These are phyloP conservation scores for Sacculina carcini DNA, from an alignment of 2,888 invertebrate genomes.

Conservation along the genomic window DNA sequence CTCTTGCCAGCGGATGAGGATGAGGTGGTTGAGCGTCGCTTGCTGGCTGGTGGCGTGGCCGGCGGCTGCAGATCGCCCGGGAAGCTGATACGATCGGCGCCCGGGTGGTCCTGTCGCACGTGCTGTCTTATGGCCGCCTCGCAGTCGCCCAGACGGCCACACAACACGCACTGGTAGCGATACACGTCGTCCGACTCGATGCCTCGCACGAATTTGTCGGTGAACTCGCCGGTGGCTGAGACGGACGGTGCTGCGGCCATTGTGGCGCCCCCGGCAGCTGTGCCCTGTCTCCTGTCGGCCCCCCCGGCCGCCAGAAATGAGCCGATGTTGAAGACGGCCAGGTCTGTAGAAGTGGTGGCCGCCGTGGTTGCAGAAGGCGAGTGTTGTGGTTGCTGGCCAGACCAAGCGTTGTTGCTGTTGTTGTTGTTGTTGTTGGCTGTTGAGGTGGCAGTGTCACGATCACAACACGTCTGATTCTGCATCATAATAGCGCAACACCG, in stretches of 20 bases:
- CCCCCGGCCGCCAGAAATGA: background rate
- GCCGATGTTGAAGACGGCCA: background rate
- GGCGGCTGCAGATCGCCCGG: too few species aligned
- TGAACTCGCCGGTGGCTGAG: background rate
- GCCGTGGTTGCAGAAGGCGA: background rate
- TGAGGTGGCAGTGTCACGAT: too few species aligned
- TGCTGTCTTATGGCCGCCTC: background rate
- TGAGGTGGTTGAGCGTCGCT: background rate
- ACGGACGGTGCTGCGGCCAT: background rate
- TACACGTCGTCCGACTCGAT: background rate
- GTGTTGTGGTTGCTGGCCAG: too few species aligned
- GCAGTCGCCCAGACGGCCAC: background rate
- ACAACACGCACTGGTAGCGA: background rate
- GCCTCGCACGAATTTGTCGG: background rate
- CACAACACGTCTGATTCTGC: too few species aligned
- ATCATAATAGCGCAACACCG: too few species aligned
- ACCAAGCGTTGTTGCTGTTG: too few species aligned
- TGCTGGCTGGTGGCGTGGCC: background rate
- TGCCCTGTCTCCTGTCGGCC: too few species aligned
- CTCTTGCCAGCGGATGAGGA: background rate
- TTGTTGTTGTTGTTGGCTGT: too few species aligned
- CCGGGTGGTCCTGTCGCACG: background rate
- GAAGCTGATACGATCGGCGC: conserved; percentile 2
- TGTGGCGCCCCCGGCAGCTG: background rate
- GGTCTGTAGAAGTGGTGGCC: background rate